A percentile compares a stretch with the other conserved stretches of the same genome.
Evolutionary conservation across 1,140 invertebrate species (phyloP).

Genomic region (Phthorimaea operculella): DNA sequence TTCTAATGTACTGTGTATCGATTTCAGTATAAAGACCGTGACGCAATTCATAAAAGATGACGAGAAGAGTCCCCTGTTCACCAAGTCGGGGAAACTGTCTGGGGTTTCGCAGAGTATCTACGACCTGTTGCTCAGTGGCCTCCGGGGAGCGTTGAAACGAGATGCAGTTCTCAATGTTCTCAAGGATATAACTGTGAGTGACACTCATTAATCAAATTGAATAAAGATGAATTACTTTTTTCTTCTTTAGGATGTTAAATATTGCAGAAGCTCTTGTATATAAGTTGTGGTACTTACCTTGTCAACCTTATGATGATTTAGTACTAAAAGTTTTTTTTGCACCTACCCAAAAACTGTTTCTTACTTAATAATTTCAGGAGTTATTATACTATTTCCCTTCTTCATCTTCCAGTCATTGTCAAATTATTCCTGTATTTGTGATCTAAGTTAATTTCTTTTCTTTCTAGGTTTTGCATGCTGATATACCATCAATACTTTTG

Average conservation of each 20-base stretch:
- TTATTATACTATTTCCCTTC: too few species aligned
- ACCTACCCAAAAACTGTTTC: too few species aligned
- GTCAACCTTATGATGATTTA: too few species aligned
- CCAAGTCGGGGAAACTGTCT: slow-evolving; percentile 64
- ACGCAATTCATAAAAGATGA: slow-evolving; percentile 68
- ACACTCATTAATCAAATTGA: not conserved
- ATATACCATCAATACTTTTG: slow-evolving; percentile 80
- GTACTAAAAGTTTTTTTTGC: too few species aligned
- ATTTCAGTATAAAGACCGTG: slow-evolving; percentile 68
- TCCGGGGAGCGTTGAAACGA: slow-evolving; percentile 76
- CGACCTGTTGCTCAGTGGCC: slow-evolving; percentile 75
- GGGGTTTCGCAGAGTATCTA: slow-evolving; percentile 69
- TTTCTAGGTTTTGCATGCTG: slow-evolving; percentile 75
- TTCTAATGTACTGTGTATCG: too few species aligned
- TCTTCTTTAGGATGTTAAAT: too few species aligned
- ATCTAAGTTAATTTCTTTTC: slow-evolving; percentile 7
- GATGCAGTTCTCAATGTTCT: slow-evolving; percentile 75
- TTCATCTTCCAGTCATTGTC: too few species aligned
- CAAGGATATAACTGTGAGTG: slow-evolving; percentile 75
- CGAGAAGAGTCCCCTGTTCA: slow-evolving; percentile 65
- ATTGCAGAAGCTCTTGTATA: too few species aligned
- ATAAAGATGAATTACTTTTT: too few species aligned
- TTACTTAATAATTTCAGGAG: too few species aligned
- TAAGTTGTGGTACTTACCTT: too few species aligned
- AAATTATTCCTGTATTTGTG: not conserved